Evolutionary conservation across 2,113 vertebrate genomes (phyloP), one percentile per base, ranked within the genome.

Genomic region (Marmota flaviventris): DNA sequence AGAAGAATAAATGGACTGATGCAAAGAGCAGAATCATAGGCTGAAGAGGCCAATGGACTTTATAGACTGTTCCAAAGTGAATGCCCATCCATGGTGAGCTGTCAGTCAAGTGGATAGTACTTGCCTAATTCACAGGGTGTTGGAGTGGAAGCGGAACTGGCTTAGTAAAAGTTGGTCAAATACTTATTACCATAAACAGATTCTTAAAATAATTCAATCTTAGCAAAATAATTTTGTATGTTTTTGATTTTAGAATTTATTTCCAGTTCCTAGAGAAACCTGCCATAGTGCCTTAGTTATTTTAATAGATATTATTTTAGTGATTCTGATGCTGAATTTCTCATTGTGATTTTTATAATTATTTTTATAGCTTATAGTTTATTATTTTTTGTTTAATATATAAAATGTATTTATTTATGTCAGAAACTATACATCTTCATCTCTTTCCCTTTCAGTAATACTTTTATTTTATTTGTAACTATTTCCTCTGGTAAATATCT

Each of bases 381-480:
- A 37, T 83, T 72, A 53, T 12, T 89, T 91, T 56, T 81, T 37
- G 5, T 56, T 76, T 85, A 78, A 76, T 37, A 82, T 63, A 51
- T 73, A 79, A 89, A 82, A 61, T n/a, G 16, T 32, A 12, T 87
- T 77, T 81, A 32, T 81, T 70, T 79, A 29, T 70, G 2, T 79
- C 73, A 89, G 27, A 95, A 39, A 93, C 9, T 91, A 93, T 88
- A 93, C 93, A 92, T 98, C 96, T 90, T 85, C 25, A 25, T 45
- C 20, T 1, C 13, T 89, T 81, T 2, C 29, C 39, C 77, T 84
- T 92, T 94, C 61, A 27, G 45, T 67, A 85, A 85, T 42, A 45
- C 48, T 97, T 90, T 88, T 18, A 5, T 72, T 84, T 98, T 95
- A 89, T 95, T 95, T 87, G 86, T 85, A 89, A 37, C 45, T 42